Base-by-base conservation (phyloP, 2,888 invertebrate genomes). In the Dicycla oo region DNA sequence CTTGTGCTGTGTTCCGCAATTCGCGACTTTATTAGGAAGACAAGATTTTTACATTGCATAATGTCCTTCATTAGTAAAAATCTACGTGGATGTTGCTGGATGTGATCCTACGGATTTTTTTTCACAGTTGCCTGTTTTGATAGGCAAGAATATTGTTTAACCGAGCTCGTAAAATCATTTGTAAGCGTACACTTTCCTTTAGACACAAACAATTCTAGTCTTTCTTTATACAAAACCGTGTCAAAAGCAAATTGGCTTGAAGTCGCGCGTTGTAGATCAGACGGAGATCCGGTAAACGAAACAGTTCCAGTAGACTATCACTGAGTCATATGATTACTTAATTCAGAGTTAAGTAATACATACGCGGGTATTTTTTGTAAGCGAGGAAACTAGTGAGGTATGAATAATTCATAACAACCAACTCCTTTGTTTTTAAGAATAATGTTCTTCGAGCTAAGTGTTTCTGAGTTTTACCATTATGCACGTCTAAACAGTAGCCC, bases 281-380 rank as follows among this genome's bases (percentile, higher is more conserved):
- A 67, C 51, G 40, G n/a, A 67, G 43, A 68, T 80, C 76, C 62
- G 62, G 76, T 30, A 54, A 18, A 47, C n/a, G 30, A 40, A 67
- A 54, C 18, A 49, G 43, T 57, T 73, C 45, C 8, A 30, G 26
- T 40, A 30, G 3, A 65, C 51, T 54, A 54, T 30, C 30, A n/a
- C 66, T 77, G 57, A 72, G 20, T 72, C 65, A 78, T 45, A 47
- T n/a, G 34, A 56, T 63, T 78, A 63, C 72, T 72, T 58, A 63
- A 78, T 51, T n/a, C 38, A 8, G 13, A 53, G 51, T 75, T 58
- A 76, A 69, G 57, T 76, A 75, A 62, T 40, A 53, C 57, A 53
- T 75, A 54, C 8, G n/a, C 47, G 26, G 34, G 3, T 68, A 74
- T 40, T 47, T 57, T 73, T 30, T 54, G 40, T 47, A 51, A n/a